phyloP scores from a whole-genome alignment of 2,797 vertebrate species.

The Gymnothorax reevesii region DNA sequence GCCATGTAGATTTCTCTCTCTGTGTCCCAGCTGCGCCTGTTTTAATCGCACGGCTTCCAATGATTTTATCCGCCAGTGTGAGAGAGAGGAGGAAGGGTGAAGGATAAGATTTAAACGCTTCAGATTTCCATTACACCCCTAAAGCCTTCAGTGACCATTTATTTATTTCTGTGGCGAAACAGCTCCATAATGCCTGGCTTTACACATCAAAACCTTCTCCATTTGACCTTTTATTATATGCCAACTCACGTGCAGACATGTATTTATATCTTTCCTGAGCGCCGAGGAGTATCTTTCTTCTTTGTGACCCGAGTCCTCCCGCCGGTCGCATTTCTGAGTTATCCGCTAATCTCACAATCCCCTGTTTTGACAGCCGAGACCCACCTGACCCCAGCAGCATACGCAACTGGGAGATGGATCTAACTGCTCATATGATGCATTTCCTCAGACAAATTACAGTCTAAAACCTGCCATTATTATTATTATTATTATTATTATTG shows the following conservation, averaged over 20 bases:
- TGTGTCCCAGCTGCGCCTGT: background rate
- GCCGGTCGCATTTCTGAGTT: background rate
- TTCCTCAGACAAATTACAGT: background rate
- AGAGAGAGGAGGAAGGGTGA: background rate
- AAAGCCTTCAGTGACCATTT: conserved; percentile 9
- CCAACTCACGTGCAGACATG: conserved; percentile 20
- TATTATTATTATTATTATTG: background rate
- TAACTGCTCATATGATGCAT: too few species aligned
- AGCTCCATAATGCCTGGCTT: conserved; percentile 19
- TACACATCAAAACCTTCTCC: conserved; percentile 16
- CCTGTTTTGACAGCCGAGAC: conserved; percentile 1
- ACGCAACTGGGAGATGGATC: background rate
- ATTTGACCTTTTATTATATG: conserved; percentile 29
- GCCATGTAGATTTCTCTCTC: background rate
- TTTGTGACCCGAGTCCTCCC: background rate
- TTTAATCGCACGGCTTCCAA: background rate
- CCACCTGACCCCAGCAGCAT: background rate
- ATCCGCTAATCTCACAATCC: background rate
- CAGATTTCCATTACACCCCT: conserved; percentile 2
- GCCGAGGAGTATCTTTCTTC: background rate
- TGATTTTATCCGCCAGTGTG: background rate
- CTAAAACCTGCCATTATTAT: too few species aligned
- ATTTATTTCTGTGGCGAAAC: conserved; percentile 11
- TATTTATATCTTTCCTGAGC: conserved; percentile 15
- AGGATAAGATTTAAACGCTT: conserved; percentile 4